phyloP scores from a whole-genome alignment of 2,113 vertebrate genomes.

The Pontoporia blainvillei region DNA sequence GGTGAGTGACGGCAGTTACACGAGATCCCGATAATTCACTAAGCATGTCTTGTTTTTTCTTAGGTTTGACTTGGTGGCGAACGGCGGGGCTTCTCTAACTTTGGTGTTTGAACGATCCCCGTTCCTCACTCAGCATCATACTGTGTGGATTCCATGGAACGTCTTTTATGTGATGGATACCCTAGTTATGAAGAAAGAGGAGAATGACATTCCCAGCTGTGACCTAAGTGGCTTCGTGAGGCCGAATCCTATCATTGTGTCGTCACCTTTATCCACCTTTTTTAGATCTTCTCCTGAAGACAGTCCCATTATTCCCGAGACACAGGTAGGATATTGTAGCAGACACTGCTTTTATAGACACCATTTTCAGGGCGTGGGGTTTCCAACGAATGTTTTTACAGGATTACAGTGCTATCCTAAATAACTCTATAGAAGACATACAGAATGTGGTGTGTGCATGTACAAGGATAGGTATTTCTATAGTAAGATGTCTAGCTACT shows the following conservation, averaged over 20 bases:
- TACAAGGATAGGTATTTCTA: neutral
- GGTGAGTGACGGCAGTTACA: neutral
- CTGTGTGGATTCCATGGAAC: constrained; percentile 97
- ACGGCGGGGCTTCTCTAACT: constrained; percentile 93
- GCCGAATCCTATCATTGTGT: constrained; percentile 91
- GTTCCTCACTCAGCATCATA: constrained; percentile 91
- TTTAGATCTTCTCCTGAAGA: constrained; percentile 94
- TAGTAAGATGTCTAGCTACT: neutral
- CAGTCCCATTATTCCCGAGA: constrained; percentile 96
- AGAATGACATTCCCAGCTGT: constrained; percentile 95
- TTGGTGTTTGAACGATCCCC: constrained; percentile 94
- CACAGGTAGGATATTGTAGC: constrained; percentile 86
- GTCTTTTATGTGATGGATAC: constrained; percentile 98
- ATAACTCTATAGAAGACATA: neutral
- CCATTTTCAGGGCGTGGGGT: neutral
- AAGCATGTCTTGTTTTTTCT: neutral
- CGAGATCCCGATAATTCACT: constrained; percentile 25
- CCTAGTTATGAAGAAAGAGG: constrained; percentile 96
- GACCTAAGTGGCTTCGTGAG: constrained; percentile 93
- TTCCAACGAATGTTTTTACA: neutral
- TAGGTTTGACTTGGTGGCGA: constrained; percentile 97
- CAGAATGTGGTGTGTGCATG: neutral
- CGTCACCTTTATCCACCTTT: constrained; percentile 94
- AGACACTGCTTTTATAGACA: neutral
- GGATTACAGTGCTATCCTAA: neutral